Percentiles rank a stretch among this genome's conserved stretches.
Evolutionary conservation across 1,140 invertebrate species (phyloP).

Genomic region (Manduca sexta): DNA sequence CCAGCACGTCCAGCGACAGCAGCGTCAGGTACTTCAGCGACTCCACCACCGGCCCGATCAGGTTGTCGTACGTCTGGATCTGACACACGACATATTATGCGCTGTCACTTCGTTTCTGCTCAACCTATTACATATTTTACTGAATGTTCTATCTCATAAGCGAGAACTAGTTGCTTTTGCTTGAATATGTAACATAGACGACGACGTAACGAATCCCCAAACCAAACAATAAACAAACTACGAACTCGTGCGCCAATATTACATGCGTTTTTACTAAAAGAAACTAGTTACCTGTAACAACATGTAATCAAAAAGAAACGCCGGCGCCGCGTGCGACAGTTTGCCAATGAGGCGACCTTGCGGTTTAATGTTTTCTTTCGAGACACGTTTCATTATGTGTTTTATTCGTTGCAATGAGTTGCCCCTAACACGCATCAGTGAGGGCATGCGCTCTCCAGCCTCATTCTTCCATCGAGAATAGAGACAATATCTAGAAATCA

Average conservation of each 20-base stretch:
- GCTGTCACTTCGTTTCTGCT: too few relatives aligned
- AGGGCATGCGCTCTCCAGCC: slow-evolving; percentile 86
- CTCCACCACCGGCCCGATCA: slow-evolving; percentile 97
- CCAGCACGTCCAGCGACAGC: slow-evolving; percentile 96
- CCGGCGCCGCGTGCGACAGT: slow-evolving; percentile 95
- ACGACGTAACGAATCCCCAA: too few relatives aligned
- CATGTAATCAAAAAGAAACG: slow-evolving; percentile 97
- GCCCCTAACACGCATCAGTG: slow-evolving; percentile 86
- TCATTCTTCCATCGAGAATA: slow-evolving; percentile 93
- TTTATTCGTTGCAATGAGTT: slow-evolving; percentile 94
- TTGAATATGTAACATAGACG: too few relatives aligned
- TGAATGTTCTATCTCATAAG: too few relatives aligned
- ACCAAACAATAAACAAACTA: too few relatives aligned
- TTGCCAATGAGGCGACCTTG: slow-evolving; percentile 97
- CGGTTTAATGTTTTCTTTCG: slow-evolving; percentile 98
- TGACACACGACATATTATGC: too few relatives aligned
- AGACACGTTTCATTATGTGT: slow-evolving; percentile 97
- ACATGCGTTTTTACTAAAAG: too few relatives aligned
- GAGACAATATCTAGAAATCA: slow-evolving; percentile 82
- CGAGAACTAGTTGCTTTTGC: too few relatives aligned
- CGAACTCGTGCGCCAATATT: too few relatives aligned
- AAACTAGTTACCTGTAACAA: slow-evolving; percentile 77
- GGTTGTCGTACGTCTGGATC: slow-evolving; percentile 98
- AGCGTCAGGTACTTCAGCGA: slow-evolving; percentile 97
- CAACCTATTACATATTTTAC: too few relatives aligned